These are phyloP conservation scores for Eleutherodactylus coqui DNA, from an alignment of 2,797 vertebrate genomes.

Conservation along the genomic window DNA sequence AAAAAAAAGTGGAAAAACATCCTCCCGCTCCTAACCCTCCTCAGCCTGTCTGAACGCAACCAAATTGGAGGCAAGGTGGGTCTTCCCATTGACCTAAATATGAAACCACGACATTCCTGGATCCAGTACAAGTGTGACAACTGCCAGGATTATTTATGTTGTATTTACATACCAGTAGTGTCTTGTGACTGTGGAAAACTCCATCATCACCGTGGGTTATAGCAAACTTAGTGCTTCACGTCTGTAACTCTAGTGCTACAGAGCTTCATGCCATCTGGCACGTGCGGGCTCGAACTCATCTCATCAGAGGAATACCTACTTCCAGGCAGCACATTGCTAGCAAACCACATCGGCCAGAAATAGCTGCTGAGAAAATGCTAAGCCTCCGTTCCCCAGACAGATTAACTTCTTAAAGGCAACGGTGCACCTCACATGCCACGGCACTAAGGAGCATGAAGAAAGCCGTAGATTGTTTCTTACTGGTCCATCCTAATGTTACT, in stretches of 20 bases:
- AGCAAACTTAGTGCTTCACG: background rate
- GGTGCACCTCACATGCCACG: background rate
- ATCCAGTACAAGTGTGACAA: constrained; percentile 1
- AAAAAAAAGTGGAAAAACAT: no score
- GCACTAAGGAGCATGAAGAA: background rate
- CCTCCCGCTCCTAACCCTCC: no score
- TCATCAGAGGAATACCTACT: constrained; percentile 10
- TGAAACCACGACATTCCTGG: constrained; percentile 18
- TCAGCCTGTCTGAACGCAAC: no score
- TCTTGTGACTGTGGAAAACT: background rate
- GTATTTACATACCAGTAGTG: constrained; percentile 4
- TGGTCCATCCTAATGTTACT: background rate
- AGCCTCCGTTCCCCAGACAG: constrained; percentile 14
- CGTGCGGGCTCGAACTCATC: background rate
- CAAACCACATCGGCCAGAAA: constrained; percentile 32
- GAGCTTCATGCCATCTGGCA: constrained; percentile 14
- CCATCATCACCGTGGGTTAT: background rate
- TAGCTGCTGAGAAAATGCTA: constrained; percentile 50
- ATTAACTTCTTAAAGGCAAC: constrained; percentile 48
- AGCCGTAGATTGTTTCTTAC: background rate
- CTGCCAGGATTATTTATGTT: constrained; percentile 7
- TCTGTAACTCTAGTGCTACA: background rate
- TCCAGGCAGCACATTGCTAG: constrained; percentile 41
- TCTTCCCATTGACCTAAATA: background rate
- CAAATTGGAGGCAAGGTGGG: background rate